Percentiles rank a stretch among this genome's conserved stretches.
Conservation (phyloP, 2,797 vertebrate species). For the Craterocephalus amniculus region DNA sequence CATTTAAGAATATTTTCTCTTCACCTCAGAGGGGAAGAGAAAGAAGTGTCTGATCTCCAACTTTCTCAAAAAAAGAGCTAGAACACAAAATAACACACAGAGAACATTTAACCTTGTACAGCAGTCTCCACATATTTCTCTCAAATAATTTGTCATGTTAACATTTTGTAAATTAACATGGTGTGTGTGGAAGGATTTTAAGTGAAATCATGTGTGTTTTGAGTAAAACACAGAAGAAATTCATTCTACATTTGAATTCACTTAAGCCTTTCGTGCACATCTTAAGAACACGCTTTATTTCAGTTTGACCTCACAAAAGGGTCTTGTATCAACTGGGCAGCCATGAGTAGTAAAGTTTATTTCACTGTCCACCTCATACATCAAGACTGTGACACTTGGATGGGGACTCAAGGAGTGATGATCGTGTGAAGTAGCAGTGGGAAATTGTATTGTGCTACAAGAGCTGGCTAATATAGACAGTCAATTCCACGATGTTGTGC, state of each 20-base stretch:
- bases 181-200: slow-evolving; percentile 9
- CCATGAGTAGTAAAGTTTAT: slow-evolving; percentile 63
- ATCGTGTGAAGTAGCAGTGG: slow-evolving; percentile 50
- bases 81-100: slow-evolving; percentile 14
- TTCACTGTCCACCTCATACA: slow-evolving; percentile 67
- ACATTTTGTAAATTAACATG: slow-evolving; percentile 33
- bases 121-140: slow-evolving; percentile 42
- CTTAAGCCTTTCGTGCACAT: not conserved
- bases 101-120: slow-evolving; percentile 25
- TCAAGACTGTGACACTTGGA: slow-evolving; percentile 73
- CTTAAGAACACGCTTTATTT: slow-evolving; percentile 10
- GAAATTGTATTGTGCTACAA: slow-evolving; percentile 66
- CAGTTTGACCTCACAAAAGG: slow-evolving; percentile 55
- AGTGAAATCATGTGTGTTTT: not conserved
- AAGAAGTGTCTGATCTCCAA: slow-evolving; percentile 37
- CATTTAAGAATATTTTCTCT: slow-evolving; percentile 49
- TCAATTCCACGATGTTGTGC: slow-evolving; percentile 70
- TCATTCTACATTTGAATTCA: not conserved
- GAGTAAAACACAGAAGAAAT: not conserved
- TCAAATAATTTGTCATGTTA: slow-evolving; percentile 42
- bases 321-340: slow-evolving; percentile 50
- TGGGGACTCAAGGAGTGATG: slow-evolving; percentile 67
- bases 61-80: slow-evolving; percentile 38
- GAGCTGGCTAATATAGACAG: slow-evolving; percentile 64
- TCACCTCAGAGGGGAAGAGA: slow-evolving; percentile 38